Conservation (phyloP, 2,113 vertebrate genomes). For the Cavia porcellus region DNA sequence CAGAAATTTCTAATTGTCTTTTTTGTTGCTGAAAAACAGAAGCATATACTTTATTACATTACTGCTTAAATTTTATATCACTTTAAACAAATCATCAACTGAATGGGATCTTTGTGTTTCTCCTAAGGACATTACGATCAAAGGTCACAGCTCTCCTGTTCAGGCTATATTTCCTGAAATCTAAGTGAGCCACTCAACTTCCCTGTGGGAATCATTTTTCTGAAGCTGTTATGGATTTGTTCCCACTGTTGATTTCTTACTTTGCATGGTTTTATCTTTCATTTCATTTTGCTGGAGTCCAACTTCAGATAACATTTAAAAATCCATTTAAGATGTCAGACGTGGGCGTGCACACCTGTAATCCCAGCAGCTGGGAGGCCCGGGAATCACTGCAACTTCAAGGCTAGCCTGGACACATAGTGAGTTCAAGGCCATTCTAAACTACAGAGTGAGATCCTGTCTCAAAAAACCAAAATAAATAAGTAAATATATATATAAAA, state of each 20-base stretch:
- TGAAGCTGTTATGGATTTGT: neutral
- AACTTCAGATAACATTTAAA: conserved; percentile 24
- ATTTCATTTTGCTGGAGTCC: neutral
- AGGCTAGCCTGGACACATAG: neutral
- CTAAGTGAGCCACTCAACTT: neutral
- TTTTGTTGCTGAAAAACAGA: neutral
- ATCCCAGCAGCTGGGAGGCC: neutral
- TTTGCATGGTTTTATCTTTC: conserved; percentile 6
- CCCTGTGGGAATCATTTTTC: neutral
- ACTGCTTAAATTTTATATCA: neutral
- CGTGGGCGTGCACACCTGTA: neutral
- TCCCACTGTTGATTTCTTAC: neutral
- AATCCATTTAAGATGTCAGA: neutral
- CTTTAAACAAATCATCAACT: neutral
- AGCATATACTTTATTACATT: neutral
- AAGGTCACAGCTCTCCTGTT: fast-evolving
- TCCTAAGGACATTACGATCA: neutral
- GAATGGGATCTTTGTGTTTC: neutral
- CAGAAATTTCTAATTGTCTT: neutral
- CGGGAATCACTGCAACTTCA: neutral
- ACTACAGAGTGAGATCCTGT: neutral
- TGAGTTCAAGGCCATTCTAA: neutral
- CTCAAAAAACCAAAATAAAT: neutral
- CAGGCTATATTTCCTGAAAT: fast-evolving
- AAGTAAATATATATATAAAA: neutral